Conservation (phyloP, 2,888 invertebrate genomes). For the Pteria penguin region DNA sequence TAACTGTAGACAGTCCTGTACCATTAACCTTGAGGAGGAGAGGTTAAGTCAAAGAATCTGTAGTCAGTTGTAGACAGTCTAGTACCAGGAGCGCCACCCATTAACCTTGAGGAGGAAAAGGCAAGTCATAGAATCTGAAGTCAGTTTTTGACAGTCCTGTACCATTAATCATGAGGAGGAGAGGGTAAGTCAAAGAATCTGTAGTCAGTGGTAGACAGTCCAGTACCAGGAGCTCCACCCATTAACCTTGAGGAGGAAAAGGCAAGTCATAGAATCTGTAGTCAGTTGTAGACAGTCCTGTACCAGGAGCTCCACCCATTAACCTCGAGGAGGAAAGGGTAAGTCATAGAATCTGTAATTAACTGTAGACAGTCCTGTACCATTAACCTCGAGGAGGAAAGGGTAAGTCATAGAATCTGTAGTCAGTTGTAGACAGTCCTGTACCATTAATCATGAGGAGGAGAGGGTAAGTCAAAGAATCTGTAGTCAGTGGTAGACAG, state of each 20-base stretch:
- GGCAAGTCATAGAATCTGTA: too few species aligned
- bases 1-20: too few species aligned
- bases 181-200: slow-evolving; percentile 89
- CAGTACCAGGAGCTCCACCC: slow-evolving; percentile 42
- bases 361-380: slow-evolving; percentile 77
- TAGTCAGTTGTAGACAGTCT: slow-evolving; percentile 83
- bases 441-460: too few species aligned
- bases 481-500: slow-evolving; percentile 84
- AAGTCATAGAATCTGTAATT: too few species aligned
- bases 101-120: slow-evolving; percentile 38
- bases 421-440: too few species aligned
- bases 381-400: slow-evolving; percentile 41
- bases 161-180: too few species aligned
- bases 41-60: slow-evolving; percentile 89
- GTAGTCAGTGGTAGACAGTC: slow-evolving; percentile 83
- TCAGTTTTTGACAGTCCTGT: too few species aligned
- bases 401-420: slow-evolving; percentile 46
- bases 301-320: slow-evolving; percentile 39
- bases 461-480: too few species aligned
- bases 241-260: slow-evolving; percentile 38
- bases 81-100: slow-evolving; percentile 40
- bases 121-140: too few species aligned
- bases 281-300: slow-evolving; percentile 75
- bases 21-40: too few species aligned
- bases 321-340: slow-evolving; percentile 44